Conservation (phyloP, 1,140 invertebrate species). For the Temnothorax nylanderi region DNA sequence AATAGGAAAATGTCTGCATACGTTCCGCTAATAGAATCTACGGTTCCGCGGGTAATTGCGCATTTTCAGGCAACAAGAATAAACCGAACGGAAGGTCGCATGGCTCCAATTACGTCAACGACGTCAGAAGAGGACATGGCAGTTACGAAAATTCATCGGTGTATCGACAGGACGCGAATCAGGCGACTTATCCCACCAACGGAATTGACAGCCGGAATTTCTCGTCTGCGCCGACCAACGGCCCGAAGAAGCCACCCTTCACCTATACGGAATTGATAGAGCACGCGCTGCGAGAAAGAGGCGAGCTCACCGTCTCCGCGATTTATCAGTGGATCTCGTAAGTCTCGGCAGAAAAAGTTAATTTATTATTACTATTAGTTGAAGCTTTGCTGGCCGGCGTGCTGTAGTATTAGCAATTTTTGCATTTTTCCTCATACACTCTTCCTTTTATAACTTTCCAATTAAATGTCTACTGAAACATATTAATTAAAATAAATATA, state of each 20-base stretch:
- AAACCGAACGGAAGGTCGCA: conserved; percentile 61
- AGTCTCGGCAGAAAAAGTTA: conserved; percentile 86
- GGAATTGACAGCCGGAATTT: conserved; percentile 69
- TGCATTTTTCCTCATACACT: not conserved
- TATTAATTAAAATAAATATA: not conserved
- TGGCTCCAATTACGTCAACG: conserved; percentile 58
- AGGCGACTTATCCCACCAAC: conserved; percentile 21
- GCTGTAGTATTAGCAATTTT: not conserved
- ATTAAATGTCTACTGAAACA: not conserved
- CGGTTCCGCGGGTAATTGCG: not conserved
- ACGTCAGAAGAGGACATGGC: conserved; percentile 60
- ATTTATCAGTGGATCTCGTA: conserved; percentile 97
- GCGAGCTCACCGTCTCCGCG: conserved; percentile 94
- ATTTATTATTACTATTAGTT: not conserved
- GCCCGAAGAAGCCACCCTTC: conserved; percentile 91
- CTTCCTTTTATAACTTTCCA: conserved; percentile 10
- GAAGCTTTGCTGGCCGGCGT: not conserved
- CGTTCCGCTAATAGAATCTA: not conserved
- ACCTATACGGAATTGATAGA: conserved; percentile 96
- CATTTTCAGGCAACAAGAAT: conserved; percentile 56
- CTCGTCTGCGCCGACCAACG: conserved; percentile 77
- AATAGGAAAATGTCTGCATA: not conserved
- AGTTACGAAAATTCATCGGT: conserved; percentile 49
- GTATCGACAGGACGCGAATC: conserved; percentile 54
- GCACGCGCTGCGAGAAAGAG: conserved; percentile 92